These are phyloP conservation scores for Xylota sylvarum DNA, from an alignment of 2,888 invertebrate species.

Conservation along the genomic window DNA sequence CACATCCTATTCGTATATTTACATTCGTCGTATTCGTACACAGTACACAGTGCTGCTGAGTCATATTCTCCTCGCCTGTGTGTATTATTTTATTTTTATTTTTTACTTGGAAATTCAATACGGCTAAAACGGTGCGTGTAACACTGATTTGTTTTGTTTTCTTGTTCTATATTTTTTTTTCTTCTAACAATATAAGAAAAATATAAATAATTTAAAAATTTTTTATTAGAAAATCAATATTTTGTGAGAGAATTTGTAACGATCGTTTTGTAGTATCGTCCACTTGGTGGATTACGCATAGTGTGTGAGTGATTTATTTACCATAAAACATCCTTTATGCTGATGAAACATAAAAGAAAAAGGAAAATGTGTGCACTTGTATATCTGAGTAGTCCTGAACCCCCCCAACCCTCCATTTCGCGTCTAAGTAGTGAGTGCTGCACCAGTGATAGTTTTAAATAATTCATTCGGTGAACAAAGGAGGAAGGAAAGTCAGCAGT, in stretches of 20 bases:
- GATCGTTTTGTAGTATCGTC: background rate
- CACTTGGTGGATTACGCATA: conserved; percentile 30
- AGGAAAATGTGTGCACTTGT: conserved; percentile 6
- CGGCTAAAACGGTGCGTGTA: conserved; percentile 52
- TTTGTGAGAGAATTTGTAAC: conserved; percentile 7
- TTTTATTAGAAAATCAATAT: conserved; percentile 19
- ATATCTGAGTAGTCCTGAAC: conserved; percentile 27
- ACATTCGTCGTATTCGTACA: conserved; percentile 57
- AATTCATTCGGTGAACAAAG: conserved; percentile 63
- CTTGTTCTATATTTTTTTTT: conserved; percentile 13
- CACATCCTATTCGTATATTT: conserved; percentile 51
- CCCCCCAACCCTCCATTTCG: background rate
- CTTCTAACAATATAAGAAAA: background rate
- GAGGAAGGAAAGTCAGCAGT: conserved; percentile 49
- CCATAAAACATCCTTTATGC: conserved; percentile 7
- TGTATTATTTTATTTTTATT: conserved; percentile 1
- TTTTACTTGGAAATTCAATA: conserved; percentile 13
- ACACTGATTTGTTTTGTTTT: conserved; percentile 6
- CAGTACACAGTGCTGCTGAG: conserved; percentile 58
- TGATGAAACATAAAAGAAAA: background rate
- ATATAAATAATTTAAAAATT: background rate
- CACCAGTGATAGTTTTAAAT: conserved; percentile 65
- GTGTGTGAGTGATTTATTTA: conserved; percentile 7
- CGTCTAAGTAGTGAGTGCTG: conserved; percentile 13
- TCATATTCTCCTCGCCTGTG: conserved; percentile 57